Percentiles rank a stretch among this genome's conserved stretches.
phyloP scores from a whole-genome alignment of 2,113 vertebrate genomes.

The Tamias sibiricus region DNA sequence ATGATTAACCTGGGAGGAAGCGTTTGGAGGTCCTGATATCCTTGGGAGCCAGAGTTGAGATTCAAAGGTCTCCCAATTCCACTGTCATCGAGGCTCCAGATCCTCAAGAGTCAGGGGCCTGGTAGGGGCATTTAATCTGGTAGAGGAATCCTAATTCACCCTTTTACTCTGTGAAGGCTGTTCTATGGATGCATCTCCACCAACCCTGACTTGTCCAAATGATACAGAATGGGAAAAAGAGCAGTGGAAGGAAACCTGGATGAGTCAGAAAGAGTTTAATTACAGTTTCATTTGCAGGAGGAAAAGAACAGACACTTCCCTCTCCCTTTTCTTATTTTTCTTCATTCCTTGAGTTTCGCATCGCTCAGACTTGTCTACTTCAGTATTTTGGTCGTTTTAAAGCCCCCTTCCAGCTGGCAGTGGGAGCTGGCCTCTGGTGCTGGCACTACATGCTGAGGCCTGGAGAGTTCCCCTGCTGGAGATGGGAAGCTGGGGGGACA shows the following conservation, averaged over 20 bases:
- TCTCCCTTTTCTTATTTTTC: neutral
- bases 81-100: neutral
- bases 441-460: accelerated
- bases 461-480: neutral
- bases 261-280: neutral
- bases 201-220: neutral
- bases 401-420: neutral
- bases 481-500: neutral
- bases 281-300: constrained; percentile 7
- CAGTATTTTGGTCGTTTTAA: neutral
- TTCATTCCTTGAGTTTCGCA: neutral
- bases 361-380: neutral
- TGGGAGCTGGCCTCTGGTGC: neutral
- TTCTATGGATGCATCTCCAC: neutral
- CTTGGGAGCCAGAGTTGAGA: neutral
- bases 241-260: neutral
- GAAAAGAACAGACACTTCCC: neutral
- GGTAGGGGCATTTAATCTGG: neutral
- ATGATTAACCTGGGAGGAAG: neutral
- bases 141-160: neutral
- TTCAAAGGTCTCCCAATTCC: neutral
- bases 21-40: neutral
- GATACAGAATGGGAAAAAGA: neutral
- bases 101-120: neutral
- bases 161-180: neutral